Conservation (phyloP, 2,797 vertebrate species). For the Geotrypetes seraphini region DNA sequence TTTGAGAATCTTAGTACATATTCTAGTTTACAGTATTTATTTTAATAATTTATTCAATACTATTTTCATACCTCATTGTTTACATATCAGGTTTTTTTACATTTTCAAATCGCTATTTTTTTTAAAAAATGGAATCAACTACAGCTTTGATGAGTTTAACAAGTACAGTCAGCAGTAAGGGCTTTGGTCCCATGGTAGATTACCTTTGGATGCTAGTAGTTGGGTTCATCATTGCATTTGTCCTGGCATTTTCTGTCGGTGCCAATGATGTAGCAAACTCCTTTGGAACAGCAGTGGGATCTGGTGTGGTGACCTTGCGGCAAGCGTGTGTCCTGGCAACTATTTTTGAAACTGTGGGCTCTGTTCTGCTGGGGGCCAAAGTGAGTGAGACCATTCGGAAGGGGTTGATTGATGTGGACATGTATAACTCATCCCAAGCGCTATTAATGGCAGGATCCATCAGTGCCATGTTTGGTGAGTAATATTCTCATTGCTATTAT, state of each 20-base stretch:
- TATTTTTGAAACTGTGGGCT: conserved; percentile 87
- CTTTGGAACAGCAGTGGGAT: conserved; percentile 92
- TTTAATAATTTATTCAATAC: conserved; percentile 50
- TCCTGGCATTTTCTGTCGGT: conserved; percentile 92
- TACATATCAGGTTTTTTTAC: conserved; percentile 28
- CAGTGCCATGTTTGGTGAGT: conserved; percentile 85
- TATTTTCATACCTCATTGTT: conserved; percentile 55
- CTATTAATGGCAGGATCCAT: conserved; percentile 84
- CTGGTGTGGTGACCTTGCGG: conserved; percentile 85
- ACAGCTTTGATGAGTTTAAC: background rate
- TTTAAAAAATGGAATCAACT: conserved; percentile 27
- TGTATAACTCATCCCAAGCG: conserved; percentile 63
- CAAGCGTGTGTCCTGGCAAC: conserved; percentile 88
- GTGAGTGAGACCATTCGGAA: conserved; percentile 94
- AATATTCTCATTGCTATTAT: too few species aligned
- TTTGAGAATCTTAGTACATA: conserved; percentile 30
- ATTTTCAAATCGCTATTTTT: conserved; percentile 2
- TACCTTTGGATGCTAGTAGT: conserved; percentile 76
- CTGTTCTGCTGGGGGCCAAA: conserved; percentile 85
- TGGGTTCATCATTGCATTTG: conserved; percentile 88
- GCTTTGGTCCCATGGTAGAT: conserved; percentile 17
- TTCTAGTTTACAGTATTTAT: conserved; percentile 53
- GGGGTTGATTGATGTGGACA: conserved; percentile 79
- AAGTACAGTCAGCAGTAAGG: rapidly evolving
- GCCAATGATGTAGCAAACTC: conserved; percentile 98